These are phyloP conservation scores for Sitta europaea DNA, from an alignment of 2,113 vertebrate genomes.

Conservation along the genomic window DNA sequence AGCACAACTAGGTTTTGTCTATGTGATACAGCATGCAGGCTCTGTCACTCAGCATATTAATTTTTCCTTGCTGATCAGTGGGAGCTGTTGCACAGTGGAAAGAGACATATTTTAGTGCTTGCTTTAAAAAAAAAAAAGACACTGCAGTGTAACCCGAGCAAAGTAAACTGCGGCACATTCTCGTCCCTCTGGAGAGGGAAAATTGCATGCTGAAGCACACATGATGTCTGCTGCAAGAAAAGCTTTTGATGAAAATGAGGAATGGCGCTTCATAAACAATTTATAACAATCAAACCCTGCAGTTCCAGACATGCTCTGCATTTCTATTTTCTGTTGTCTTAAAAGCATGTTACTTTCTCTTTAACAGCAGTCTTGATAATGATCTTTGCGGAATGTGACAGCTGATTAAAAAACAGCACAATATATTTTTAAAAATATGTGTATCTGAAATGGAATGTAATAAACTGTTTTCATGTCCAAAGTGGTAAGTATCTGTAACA, in stretches of 20 bases:
- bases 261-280: conserved; percentile 52
- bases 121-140: not conserved
- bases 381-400: not conserved
- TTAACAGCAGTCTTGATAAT: not conserved
- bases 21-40: not conserved
- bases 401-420: not conserved
- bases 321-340: not conserved
- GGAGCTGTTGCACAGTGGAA: not conserved
- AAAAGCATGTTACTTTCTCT: not conserved
- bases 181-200: not conserved
- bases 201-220: conserved; percentile 5
- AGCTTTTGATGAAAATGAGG: conserved; percentile 12
- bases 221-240: conserved; percentile 10
- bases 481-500: not conserved
- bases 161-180: conserved; percentile 19
- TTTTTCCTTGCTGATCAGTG: not conserved
- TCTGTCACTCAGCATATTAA: not conserved
- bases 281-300: conserved; percentile 15
- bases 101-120: not conserved
- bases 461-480: not conserved
- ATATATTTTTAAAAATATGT: not conserved
- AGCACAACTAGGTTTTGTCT: not conserved
- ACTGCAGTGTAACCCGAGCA: conserved; percentile 28
- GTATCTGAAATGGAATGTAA: not conserved
- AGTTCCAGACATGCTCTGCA: not conserved